phyloP scores from a whole-genome alignment of 2,888 invertebrate genomes.

The Athripsodes cinereus region DNA sequence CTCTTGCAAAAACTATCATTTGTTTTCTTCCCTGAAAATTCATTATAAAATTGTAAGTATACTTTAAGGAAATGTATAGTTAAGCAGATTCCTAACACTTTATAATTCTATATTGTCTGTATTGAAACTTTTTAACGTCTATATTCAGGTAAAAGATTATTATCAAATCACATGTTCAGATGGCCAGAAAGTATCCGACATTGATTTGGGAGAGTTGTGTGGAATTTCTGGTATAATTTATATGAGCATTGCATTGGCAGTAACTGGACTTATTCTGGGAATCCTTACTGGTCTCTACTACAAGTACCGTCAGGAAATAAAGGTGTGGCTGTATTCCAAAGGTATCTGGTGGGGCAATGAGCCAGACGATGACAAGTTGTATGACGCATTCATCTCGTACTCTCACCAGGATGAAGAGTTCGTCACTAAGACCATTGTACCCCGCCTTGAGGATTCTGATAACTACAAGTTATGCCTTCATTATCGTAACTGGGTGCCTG shows the following conservation, averaged over 20 bases:
- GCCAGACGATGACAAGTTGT: constrained; percentile 58
- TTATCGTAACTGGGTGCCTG: constrained; percentile 66
- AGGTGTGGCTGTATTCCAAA: constrained; percentile 59
- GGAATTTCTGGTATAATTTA: constrained; percentile 36
- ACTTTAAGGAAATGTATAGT: too few relatives aligned
- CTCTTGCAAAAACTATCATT: constrained; percentile 55
- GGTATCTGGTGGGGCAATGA: constrained; percentile 63
- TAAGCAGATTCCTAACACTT: too few relatives aligned
- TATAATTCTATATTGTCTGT: too few relatives aligned
- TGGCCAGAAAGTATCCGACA: constrained; percentile 29
- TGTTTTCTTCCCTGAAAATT: too few relatives aligned
- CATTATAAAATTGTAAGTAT: too few relatives aligned
- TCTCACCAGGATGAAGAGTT: constrained; percentile 71
- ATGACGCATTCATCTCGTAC: constrained; percentile 78
- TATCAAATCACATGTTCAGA: constrained; percentile 19
- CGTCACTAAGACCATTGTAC: constrained; percentile 57
- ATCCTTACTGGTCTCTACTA: constrained; percentile 47
- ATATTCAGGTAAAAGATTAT: constrained; percentile 26
- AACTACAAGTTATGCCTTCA: constrained; percentile 67
- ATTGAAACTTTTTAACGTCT: too few relatives aligned
- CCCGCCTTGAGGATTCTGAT: constrained; percentile 58
- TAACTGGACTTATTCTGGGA: constrained; percentile 44
- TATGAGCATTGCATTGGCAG: constrained; percentile 37
- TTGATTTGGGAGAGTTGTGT: constrained; percentile 42
- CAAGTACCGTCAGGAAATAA: constrained; percentile 55